Conservation (phyloP, 2,113 vertebrate genomes). For the Hippocampus comes region DNA sequence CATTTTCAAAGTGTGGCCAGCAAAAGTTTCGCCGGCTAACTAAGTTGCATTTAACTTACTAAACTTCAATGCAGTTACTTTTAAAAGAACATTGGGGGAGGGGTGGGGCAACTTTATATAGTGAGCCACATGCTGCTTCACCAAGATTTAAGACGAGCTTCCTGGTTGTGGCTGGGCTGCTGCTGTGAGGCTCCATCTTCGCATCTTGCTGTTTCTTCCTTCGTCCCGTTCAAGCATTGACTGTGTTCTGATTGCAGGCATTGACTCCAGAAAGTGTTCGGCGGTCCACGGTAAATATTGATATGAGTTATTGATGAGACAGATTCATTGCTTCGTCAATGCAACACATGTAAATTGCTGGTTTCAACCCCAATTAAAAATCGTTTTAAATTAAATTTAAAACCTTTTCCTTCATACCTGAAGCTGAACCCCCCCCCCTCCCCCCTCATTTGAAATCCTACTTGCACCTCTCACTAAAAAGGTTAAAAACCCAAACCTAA, state of each 20-base stretch:
- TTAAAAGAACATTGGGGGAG: no score
- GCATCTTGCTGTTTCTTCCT: not conserved
- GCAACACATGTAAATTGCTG: no score
- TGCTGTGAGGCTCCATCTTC: no score
- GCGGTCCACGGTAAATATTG: conserved; percentile 64
- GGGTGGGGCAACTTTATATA: no score
- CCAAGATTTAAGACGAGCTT: not conserved
- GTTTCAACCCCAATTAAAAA: not conserved
- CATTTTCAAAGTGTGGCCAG: not conserved
- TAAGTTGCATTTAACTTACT: no score
- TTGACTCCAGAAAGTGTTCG: conserved; percentile 62
- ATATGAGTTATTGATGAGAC: not conserved
- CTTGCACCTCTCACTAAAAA: not conserved
- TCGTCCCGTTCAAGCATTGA: conserved; percentile 34
- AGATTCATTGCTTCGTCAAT: not conserved
- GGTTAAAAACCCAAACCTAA: not conserved
- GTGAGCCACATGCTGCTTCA: not conserved
- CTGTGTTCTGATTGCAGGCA: conserved; percentile 69
- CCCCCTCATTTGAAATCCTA: not conserved
- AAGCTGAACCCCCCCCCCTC: no score
- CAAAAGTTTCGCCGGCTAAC: no score
- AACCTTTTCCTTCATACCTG: no score
- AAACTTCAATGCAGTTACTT: no score
- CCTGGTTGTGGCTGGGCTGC: not conserved
- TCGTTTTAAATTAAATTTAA: no score